phyloP scores from a whole-genome alignment of 2,113 vertebrate genomes.

The Alectura lathami region DNA sequence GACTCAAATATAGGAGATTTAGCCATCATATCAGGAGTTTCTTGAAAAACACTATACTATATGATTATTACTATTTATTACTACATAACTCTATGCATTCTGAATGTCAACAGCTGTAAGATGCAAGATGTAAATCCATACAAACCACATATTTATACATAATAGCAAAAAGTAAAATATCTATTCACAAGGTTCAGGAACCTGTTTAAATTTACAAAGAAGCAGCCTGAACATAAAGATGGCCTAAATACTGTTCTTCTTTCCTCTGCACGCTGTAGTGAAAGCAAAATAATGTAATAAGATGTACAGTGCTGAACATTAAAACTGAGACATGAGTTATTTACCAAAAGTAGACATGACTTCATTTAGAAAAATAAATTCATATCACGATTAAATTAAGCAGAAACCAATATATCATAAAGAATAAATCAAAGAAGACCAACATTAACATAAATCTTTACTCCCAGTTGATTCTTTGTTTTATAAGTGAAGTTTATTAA shows the following conservation, averaged over 20 bases:
- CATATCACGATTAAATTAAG: neutral
- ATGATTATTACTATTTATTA: too few relatives aligned
- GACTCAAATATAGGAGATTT: neutral
- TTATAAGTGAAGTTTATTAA: neutral
- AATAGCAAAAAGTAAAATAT: neutral
- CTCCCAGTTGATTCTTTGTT: neutral
- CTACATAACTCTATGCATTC: neutral
- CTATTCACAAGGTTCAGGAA: neutral
- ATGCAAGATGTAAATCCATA: neutral
- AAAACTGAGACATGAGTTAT: neutral
- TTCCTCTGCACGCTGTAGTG: neutral
- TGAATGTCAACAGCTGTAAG: neutral
- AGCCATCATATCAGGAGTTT: neutral
- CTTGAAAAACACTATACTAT: too few relatives aligned
- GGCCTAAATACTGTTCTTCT: neutral
- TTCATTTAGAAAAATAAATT: neutral
- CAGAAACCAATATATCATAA: neutral
- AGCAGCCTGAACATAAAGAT: neutral
- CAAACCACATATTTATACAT: neutral
- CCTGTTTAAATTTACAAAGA: slow-evolving; percentile 26
- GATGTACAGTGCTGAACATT: neutral
- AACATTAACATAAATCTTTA: neutral
- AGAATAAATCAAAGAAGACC: neutral
- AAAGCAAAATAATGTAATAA: neutral
- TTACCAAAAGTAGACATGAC: neutral